Evolutionary conservation across 2,797 vertebrate genomes (phyloP).

Genomic region (Diglossa cyanea): DNA sequence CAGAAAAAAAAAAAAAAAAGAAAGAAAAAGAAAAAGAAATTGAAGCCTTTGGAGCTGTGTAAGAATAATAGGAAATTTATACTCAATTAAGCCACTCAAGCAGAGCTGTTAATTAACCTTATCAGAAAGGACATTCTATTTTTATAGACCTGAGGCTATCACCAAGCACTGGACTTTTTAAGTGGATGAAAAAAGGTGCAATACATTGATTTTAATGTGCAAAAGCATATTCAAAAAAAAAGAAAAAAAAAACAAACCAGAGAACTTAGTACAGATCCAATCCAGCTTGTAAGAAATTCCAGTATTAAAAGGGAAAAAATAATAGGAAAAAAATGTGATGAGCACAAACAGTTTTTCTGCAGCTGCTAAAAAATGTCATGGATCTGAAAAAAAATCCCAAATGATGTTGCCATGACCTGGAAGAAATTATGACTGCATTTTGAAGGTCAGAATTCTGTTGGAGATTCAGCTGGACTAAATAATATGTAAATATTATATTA

Average conservation of each 20-base stretch:
- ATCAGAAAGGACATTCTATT: constrained; percentile 68
- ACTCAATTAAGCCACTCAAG: constrained; percentile 65
- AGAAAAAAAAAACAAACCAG: not conserved
- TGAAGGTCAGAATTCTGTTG: not conserved
- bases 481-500: not conserved
- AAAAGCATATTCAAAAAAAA: not conserved
- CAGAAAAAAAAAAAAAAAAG: not conserved
- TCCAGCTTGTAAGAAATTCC: not conserved
- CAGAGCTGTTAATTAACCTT: constrained; percentile 71
- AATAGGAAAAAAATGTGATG: not conserved
- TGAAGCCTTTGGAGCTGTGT: constrained; percentile 42
- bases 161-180: constrained; percentile 44
- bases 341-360: not conserved
- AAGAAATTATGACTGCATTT: not conserved
- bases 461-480: not conserved
- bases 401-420: not conserved
- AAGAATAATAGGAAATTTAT: constrained; percentile 67
- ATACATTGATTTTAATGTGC: constrained; percentile 15
- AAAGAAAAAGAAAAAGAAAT: not conserved
- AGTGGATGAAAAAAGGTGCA: constrained; percentile 41
- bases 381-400: not conserved
- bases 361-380: not conserved
- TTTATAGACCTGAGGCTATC: constrained; percentile 68
- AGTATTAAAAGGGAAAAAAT: not conserved
- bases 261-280: not conserved